Base-by-base conservation (phyloP, 2,797 vertebrate species). In the Nannoperca australis region DNA sequence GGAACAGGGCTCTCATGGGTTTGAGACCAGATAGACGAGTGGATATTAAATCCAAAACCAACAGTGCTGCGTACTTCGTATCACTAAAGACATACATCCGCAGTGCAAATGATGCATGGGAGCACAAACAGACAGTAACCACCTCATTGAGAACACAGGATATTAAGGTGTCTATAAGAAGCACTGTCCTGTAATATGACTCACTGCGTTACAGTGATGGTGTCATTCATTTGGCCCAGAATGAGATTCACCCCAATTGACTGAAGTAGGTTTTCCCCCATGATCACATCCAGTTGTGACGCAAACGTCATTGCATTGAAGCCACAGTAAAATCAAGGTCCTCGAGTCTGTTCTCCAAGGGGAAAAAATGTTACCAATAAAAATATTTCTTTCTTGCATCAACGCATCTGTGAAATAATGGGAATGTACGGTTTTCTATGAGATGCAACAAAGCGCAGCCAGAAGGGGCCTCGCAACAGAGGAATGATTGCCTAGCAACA, bases 401-500 rank as follows among this genome's bases (percentile, higher is more conserved):
- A 12, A 38, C 69, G 55, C 36, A 34, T 74, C 20, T 70, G 54
- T 66, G 20, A 72, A 80, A 81, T 54, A 70, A 54, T 71, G 59
- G 67, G 73, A 69, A 68, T 54, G 6, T 50, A 30, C 22, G 17
- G 38, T 78, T 85, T 79, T 72, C 24, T 69, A 51, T 47, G 50
- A 73, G 58, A 56, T 30, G 27, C 4, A 73, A 71, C 65, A 76
- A 81, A 72, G 68, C 58, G 74, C 61, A 85, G 47, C 73, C 66
- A 75, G 70, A 68, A 69, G 64, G 56, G 45, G 53, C 44, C 63
- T 58, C 67, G 50, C 68, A 58, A 30, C 24, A 44, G 49, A 81
- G 60, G 30, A 71, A 44, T 34, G 17, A 89, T 86, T 85, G 81
- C 86, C 75, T 88, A 80, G 78, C 83, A 89, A 91, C 81, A 63